Base-by-base conservation (phyloP, 2,113 vertebrate species). In the Gobius niger region DNA sequence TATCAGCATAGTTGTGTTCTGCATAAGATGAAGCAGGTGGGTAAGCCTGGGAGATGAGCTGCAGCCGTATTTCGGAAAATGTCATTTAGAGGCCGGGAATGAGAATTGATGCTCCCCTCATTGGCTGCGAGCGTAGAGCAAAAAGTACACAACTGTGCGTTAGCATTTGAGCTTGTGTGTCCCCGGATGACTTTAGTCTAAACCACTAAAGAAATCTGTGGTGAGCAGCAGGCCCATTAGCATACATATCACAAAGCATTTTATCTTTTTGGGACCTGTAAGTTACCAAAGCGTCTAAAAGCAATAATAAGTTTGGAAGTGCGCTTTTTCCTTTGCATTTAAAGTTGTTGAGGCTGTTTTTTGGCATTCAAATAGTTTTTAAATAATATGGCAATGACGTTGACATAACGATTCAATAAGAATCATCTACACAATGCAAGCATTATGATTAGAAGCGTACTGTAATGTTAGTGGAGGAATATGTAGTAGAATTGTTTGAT, bases 171-270 rank as follows among this genome's bases (percentile, higher is more conserved):
- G 54, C 12, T 11, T 5, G 63, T 76, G 65, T 70, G 66, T 67
- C 44, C 66, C 81, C 56, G 72, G 84, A 80, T 82, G 71, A 68
- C 68, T 83, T 72, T 69, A 63, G 24, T 76, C 77, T 79, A 75
- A 85, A 80, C 72, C 78, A 67, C 75, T 50, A 11, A 68, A 76
- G 65, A 79, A 76, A 71, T 85, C 76, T 71, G 70, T 74, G 47
- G 63, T 79, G 80, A 88, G 80, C 73, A 78, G 54, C 56, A 60
- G 18, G 19, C 44, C 70, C 79, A 78, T 87, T 73, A 82, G 68
- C 73, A 84, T 83, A 82, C 73, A 83, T 70, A 76, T 83, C 78
- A 83, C 70, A 68, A 75, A 62, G 68, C 68, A 63, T 71, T 77
- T 57, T 70, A 82, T 82, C 75, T 77, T 76, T 84, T 76, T 78